Conservation (phyloP, 2,888 invertebrate genomes). For the Dicyrtomina minuta region DNA sequence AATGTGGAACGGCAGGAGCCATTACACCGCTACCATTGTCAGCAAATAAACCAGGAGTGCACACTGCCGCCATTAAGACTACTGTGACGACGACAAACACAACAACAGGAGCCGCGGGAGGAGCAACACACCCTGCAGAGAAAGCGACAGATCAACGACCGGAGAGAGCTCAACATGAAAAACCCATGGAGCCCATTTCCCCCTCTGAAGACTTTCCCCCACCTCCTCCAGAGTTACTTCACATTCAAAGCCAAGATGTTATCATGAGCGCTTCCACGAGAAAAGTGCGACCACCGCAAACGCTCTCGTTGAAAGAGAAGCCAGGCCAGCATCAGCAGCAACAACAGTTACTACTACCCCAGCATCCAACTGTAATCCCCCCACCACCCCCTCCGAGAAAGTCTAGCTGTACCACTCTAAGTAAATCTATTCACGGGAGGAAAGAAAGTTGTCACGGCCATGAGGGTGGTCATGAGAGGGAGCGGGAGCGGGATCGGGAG, state of each 20-base stretch:
- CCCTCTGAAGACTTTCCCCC: slow-evolving; percentile 51
- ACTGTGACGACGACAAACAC: neutral
- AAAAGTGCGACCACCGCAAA: slow-evolving; percentile 47
- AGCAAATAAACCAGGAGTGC: neutral
- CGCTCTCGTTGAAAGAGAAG: slow-evolving; percentile 47
- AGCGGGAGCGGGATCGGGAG: neutral
- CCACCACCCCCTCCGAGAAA: slow-evolving; percentile 29
- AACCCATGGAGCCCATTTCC: slow-evolving; percentile 26
- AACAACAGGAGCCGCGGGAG: too few relatives aligned
- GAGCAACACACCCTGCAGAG: neutral
- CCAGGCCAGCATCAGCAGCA: slow-evolving; percentile 24
- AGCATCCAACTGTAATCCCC: slow-evolving; percentile 9
- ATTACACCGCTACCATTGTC: neutral
- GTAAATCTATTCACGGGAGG: neutral
- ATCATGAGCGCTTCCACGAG: slow-evolving; percentile 4
- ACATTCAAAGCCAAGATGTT: slow-evolving; percentile 22
- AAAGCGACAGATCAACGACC: neutral
- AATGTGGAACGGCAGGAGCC: neutral
- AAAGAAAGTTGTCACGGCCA: neutral
- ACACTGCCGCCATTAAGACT: neutral
- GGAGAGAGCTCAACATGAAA: neutral
- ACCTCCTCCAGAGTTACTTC: slow-evolving; percentile 48
- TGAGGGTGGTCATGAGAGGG: neutral
- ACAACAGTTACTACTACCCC: neutral
- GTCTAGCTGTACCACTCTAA: neutral